phyloP scores from a whole-genome alignment of 2,113 vertebrate genomes.

The Casuarius casuarius region DNA sequence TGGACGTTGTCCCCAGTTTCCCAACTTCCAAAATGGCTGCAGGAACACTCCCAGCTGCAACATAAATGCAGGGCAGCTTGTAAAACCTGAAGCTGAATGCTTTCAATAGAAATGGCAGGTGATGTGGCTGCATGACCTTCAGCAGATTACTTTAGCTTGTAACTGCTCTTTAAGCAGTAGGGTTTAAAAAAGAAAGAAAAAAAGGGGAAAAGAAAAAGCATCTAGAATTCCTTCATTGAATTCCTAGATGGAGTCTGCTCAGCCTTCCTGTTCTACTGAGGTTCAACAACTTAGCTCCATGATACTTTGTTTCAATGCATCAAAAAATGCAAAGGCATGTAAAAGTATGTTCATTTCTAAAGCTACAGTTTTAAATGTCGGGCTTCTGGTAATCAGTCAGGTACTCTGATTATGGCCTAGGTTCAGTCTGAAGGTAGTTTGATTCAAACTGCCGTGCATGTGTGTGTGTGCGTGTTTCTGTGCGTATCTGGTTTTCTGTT shows the following conservation, averaged over 20 bases:
- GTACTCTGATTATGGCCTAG: rapidly evolving
- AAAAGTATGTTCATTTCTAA: not conserved
- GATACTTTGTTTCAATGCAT: not conserved
- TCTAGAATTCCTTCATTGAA: not conserved
- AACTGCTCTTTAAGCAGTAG: not conserved
- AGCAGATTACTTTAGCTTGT: not conserved
- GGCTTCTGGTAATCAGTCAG: not conserved
- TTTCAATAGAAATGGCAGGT: not conserved
- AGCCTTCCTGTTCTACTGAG: not conserved
- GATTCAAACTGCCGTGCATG: not conserved
- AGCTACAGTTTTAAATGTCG: not conserved
- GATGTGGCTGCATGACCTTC: not conserved
- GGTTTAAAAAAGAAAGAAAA: not conserved
- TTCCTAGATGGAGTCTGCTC: not conserved
- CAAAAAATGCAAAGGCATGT: not conserved
- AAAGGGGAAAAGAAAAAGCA: not conserved
- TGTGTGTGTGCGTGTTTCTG: not conserved
- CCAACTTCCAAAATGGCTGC: not conserved
- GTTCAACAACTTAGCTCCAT: not conserved
- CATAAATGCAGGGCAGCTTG: not conserved
- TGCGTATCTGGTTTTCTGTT: not conserved
- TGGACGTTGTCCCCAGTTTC: not conserved
- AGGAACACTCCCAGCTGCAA: not conserved
- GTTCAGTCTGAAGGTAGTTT: not conserved
- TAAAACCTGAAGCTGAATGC: not conserved